Evolutionary conservation across 2,113 vertebrate genomes (phyloP), one percentile per base, ranked within the genome.

Genomic region (Meleagris gallopavo): DNA sequence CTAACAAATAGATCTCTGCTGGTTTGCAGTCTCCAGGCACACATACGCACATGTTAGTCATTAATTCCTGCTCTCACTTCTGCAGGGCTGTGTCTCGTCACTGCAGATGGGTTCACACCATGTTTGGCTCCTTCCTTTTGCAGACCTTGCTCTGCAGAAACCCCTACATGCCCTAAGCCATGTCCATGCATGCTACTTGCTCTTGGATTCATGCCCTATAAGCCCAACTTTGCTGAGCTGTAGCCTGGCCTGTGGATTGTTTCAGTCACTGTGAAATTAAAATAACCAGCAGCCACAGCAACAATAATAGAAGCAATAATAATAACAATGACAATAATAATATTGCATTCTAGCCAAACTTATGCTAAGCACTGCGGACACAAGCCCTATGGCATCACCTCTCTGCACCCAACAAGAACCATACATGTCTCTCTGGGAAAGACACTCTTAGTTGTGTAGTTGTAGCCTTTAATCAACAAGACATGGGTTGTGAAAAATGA

Each of bases 11-110:
- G 67, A 11, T 11, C 32, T 55, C 83, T 57, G 43, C 40, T 80
- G 61, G 6, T 18, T 64, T 4, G 13, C 1, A 1, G 12, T 8
- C 34, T 30, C 27, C 58, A 43, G 5, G 25, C 67, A 34, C 10
- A 7, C 34, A 2, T n/a, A 40, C 9, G 25, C 36, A 83, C 0
- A 0, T 11, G 11, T 64, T 71, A 24, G 55, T 11, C 9, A 1
- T 69, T 81, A 91, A 17, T 69, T 76, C 83, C 58, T 40, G 29
- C 0, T 1, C 34, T 88, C 58, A 54, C 54, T 65, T 43, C 82
- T 30, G 34, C 62, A 61, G 9, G 0, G 4, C 8, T 9, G 1
- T 27, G 46, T 89, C 52, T 70, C 1, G 2, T 60, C 52, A 30
- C 34, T 30, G 12, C 86, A 76, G 71, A 30, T 79, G 71, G 5